Conservation (phyloP, 2,888 invertebrate genomes). For the Hydriomena furcata region DNA sequence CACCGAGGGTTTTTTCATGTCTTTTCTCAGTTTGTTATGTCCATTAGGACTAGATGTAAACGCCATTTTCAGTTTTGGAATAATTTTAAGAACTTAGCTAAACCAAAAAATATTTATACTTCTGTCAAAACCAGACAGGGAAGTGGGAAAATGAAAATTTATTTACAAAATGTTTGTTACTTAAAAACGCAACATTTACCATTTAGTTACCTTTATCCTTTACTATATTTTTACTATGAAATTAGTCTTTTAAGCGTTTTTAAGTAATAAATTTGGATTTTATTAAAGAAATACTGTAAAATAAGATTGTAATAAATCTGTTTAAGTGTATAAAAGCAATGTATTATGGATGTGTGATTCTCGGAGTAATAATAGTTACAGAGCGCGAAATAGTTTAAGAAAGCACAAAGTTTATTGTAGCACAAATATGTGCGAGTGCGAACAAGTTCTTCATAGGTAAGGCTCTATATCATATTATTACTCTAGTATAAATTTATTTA, state of each 20-base stretch:
- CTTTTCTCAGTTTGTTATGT: not conserved
- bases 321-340: constrained; percentile 12
- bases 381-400: constrained; percentile 1
- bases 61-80: constrained; percentile 10
- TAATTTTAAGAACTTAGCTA: constrained; percentile 1
- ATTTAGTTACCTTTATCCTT: constrained; percentile 14
- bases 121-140: constrained; percentile 1
- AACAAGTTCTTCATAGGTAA: not conserved
- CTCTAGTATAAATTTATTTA: constrained; percentile 15
- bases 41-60: constrained; percentile 22
- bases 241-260: constrained; percentile 33
- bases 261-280: constrained; percentile 26
- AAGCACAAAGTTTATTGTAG: not conserved
- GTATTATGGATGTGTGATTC: constrained; percentile 1
- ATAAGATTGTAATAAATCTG: constrained; percentile 12
- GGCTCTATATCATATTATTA: constrained; percentile 14
- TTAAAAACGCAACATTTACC: constrained; percentile 18
- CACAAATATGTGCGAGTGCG: not conserved
- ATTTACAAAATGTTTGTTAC: constrained; percentile 27
- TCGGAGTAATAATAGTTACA: constrained; percentile 11
- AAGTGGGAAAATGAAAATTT: constrained; percentile 1
- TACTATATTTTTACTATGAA: constrained; percentile 21
- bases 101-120: not conserved
- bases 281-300: constrained; percentile 13
- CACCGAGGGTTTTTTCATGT: not conserved